Evolutionary conservation across 2,797 vertebrate genomes (phyloP), one percentile per base, ranked within the genome.

Genomic region (Anguilla pacifica): DNA sequence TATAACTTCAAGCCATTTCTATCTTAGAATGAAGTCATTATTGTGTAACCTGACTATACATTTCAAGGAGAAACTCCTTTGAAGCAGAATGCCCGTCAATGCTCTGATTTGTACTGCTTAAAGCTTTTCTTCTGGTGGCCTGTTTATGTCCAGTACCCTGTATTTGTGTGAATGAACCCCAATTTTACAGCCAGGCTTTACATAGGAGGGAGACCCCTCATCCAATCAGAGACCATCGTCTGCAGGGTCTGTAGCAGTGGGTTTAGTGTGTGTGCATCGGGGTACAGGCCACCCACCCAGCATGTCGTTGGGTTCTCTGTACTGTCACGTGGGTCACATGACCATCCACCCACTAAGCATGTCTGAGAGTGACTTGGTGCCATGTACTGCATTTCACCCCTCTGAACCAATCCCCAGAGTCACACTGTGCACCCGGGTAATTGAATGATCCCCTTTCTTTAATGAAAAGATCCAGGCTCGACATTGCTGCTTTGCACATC

Each of bases 221-320:
- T 79, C 51, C 83, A 57, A 51, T 25, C 46, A 79, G 55, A 86
- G 6, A 39, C 22, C 35, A 82, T 74, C 67, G 35, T 83, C 86
- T 83, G 17, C 46, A n/a, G 43, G 19, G 5, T 28, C 28, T 57
- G 11, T 57, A 53, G 83, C 2, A 10, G 1, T 1, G 28, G 53
- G 85, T 90, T 87, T 55, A 91, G 88, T 46, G 67, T 39, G 39
- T 88, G 35, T 79, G 70, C 87, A 87, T 77, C 31, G 43, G 85
- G 82, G 53, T 83, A 10, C 11, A 0, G 86, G 86, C 91, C 92
- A 91, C 89, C 90, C 91, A 92, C 88, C 55, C 88, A 84, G 90
- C 51, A 55, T 87, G 89, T 86, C 61, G 77, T 87, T 51, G 88
- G 90, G 81, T 86, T 82, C 86, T 89, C 87, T 86, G 84, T 64